Evolutionary conservation across 2,797 vertebrate species (phyloP).

Genomic region (Pangasius djambal): DNA sequence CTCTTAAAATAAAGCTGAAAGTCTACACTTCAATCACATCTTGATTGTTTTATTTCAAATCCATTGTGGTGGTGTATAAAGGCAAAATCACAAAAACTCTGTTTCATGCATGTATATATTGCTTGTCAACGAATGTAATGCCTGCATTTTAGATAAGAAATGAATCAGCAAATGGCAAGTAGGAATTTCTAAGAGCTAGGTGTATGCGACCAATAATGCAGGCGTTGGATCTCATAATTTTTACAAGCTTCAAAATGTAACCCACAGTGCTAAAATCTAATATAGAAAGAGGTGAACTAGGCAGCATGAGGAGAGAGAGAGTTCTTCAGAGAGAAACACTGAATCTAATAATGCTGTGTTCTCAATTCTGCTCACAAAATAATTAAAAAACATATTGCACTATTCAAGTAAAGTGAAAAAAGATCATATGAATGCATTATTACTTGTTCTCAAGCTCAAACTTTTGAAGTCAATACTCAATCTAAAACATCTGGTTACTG

Average conservation of each 20-base stretch:
- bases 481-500: neutral
- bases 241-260: neutral
- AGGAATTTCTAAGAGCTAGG: neutral
- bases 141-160: neutral
- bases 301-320: neutral
- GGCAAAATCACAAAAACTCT: no score
- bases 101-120: neutral
- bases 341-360: conserved; percentile 4
- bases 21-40: no score
- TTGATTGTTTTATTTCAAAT: no score
- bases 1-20: no score
- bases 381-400: conserved; percentile 4
- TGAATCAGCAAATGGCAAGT: neutral
- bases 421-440: neutral
- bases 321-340: neutral
- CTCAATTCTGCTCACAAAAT: neutral
- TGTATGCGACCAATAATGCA: neutral
- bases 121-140: neutral
- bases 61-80: no score
- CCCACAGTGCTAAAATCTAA: neutral
- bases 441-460: neutral
- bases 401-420: neutral
- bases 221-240: neutral
- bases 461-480: neutral
- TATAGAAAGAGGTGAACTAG: neutral